A percentile compares a stretch with the other conserved stretches of the same genome.
Evolutionary conservation across 2,113 vertebrate genomes (phyloP).

Genomic region (Microcebus griseorufus): DNA sequence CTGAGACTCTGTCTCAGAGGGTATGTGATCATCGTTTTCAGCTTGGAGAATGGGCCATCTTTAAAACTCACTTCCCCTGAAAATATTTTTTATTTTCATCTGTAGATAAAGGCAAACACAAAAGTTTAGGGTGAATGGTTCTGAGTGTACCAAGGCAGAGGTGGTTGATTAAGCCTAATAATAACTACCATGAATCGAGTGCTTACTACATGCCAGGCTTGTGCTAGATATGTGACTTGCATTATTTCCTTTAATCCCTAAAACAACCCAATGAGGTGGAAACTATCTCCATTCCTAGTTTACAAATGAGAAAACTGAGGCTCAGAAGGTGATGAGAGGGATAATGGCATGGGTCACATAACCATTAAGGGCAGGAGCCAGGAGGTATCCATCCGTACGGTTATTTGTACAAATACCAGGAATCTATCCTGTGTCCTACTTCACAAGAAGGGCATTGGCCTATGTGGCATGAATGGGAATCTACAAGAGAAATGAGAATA

Average conservation of each 20-base stretch:
- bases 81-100: not conserved
- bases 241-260: not conserved
- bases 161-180: not conserved
- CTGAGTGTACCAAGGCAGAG: not conserved
- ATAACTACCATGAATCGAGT: fast-evolving
- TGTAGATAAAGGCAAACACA: not conserved
- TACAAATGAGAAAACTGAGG: not conserved
- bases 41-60: not conserved
- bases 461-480: not conserved
- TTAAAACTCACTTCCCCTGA: not conserved
- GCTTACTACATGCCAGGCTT: not conserved
- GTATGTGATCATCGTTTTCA: not conserved
- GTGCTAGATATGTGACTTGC: not conserved
- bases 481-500: not conserved
- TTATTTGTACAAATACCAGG: not conserved
- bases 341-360: not conserved
- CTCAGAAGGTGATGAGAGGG: not conserved
- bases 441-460: not conserved
- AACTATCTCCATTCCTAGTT: not conserved
- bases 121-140: not conserved
- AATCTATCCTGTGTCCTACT: not conserved
- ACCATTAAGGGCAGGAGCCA: not conserved
- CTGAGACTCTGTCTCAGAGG: not conserved
- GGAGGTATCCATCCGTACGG: not conserved
- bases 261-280: not conserved